phyloP scores from a whole-genome alignment of 2,113 vertebrate species.

The Zapornia atra region DNA sequence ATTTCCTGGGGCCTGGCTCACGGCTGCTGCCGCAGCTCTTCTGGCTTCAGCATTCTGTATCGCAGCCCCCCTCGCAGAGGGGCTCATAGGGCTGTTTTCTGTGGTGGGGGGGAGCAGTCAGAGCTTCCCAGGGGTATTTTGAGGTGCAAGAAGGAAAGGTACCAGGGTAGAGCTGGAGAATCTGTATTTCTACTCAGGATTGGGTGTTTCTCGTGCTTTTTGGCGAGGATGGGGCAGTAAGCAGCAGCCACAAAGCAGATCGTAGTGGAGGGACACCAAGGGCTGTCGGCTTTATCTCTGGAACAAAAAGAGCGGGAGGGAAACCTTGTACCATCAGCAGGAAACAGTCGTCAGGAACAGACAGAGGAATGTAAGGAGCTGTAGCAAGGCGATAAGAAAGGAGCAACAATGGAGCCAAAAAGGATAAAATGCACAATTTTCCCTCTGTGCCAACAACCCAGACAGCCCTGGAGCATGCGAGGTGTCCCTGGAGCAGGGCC shows the following conservation, averaged over 20 bases:
- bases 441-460: not conserved
- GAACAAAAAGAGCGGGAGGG: not conserved
- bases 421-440: not conserved
- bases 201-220: rapidly evolving
- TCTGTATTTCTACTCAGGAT: not conserved
- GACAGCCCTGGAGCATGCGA: not conserved
- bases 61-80: not conserved
- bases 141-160: not conserved
- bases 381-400: not conserved
- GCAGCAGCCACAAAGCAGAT: not conserved
- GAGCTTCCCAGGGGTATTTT: not conserved
- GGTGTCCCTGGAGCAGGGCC: not conserved
- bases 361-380: not conserved
- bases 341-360: not conserved
- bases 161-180: not conserved
- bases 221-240: not conserved
- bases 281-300: not conserved
- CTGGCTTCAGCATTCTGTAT: rapidly evolving
- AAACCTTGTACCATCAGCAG: not conserved
- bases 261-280: not conserved
- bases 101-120: rapidly evolving
- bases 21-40: not conserved
- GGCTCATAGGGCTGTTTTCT: not conserved
- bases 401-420: not conserved
- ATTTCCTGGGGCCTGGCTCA: not conserved